Conservation (phyloP, 1,140 invertebrate genomes). For the Dendroctonus valens region DNA sequence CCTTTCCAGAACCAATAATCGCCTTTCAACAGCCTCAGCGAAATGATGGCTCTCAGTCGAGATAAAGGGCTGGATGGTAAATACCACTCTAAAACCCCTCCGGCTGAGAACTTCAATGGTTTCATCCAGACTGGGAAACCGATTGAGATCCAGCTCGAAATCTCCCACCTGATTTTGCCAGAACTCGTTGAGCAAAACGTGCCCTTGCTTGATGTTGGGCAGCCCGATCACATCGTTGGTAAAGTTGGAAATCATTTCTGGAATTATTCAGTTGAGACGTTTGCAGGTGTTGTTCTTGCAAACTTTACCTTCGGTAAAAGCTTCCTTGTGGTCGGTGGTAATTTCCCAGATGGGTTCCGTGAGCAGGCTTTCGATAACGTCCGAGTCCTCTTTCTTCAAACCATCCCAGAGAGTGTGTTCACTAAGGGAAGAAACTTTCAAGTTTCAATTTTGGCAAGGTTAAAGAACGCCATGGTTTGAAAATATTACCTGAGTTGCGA, state of each 20-base stretch:
- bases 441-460: no score
- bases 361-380: conserved; percentile 70
- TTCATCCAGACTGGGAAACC: conserved; percentile 74
- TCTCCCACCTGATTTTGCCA: conserved; percentile 83
- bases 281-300: conserved; percentile 6
- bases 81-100: conserved; percentile 79
- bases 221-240: conserved; percentile 78
- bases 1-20: conserved; percentile 69
- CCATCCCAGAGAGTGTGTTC: conserved; percentile 80
- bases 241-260: conserved; percentile 70
- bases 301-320: conserved; percentile 59
- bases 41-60: conserved; percentile 81
- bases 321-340: conserved; percentile 61
- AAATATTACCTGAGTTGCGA: conserved; percentile 55
- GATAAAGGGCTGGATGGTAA: conserved; percentile 83
- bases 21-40: conserved; percentile 69
- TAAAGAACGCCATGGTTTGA: no score
- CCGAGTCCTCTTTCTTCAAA: conserved; percentile 70
- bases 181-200: conserved; percentile 79
- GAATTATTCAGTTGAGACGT: conserved; percentile 1
- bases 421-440: conserved; percentile 34
- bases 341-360: conserved; percentile 85
- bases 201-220: conserved; percentile 66
- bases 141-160: conserved; percentile 65
- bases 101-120: conserved; percentile 79